phyloP scores from a whole-genome alignment of 2,888 invertebrate genomes.

The Mimumesa dahlbomi region DNA sequence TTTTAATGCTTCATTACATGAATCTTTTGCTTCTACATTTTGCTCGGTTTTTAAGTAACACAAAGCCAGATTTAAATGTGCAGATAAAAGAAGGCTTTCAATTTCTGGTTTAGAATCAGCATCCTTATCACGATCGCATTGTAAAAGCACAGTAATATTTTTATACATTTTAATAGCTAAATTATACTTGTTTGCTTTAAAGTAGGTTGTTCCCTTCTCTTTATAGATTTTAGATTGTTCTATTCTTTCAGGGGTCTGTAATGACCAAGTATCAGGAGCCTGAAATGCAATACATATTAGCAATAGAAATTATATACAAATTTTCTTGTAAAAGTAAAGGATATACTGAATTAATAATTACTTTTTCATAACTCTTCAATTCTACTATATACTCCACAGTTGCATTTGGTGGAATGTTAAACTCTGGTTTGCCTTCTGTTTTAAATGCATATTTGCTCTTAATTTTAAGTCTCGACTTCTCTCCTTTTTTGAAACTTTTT shows the following conservation, averaged over 20 bases:
- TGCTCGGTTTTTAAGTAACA: slow-evolving; percentile 90
- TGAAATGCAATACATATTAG: slow-evolving; percentile 72
- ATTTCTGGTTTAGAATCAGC: slow-evolving; percentile 79
- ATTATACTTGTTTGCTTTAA: slow-evolving; percentile 88
- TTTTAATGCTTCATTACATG: slow-evolving; percentile 89
- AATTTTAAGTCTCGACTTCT: slow-evolving; percentile 88
- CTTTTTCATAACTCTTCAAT: slow-evolving; percentile 92
- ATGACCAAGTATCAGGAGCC: slow-evolving; percentile 90
- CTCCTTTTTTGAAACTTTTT: slow-evolving; percentile 89
- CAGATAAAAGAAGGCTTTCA: slow-evolving; percentile 84
- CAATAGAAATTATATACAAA: not conserved
- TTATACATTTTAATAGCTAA: slow-evolving; percentile 94
- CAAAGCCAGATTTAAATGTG: slow-evolving; percentile 90
- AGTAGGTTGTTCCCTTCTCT: slow-evolving; percentile 94
- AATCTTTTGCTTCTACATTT: slow-evolving; percentile 86
- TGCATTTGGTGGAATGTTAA: slow-evolving; percentile 90
- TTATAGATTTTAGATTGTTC: slow-evolving; percentile 91
- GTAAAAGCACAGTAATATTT: slow-evolving; percentile 86
- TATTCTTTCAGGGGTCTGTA: slow-evolving; percentile 89
- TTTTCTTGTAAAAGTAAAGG: no score
- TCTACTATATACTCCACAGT: slow-evolving; percentile 90
- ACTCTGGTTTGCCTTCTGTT: slow-evolving; percentile 84
- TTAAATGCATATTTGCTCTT: slow-evolving; percentile 92
- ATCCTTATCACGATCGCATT: slow-evolving; percentile 67
- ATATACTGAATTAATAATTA: slow-evolving; percentile 69